These are phyloP conservation scores for Cryptosula pallasiana DNA, from an alignment of 2,888 invertebrate species.

Conservation along the genomic window DNA sequence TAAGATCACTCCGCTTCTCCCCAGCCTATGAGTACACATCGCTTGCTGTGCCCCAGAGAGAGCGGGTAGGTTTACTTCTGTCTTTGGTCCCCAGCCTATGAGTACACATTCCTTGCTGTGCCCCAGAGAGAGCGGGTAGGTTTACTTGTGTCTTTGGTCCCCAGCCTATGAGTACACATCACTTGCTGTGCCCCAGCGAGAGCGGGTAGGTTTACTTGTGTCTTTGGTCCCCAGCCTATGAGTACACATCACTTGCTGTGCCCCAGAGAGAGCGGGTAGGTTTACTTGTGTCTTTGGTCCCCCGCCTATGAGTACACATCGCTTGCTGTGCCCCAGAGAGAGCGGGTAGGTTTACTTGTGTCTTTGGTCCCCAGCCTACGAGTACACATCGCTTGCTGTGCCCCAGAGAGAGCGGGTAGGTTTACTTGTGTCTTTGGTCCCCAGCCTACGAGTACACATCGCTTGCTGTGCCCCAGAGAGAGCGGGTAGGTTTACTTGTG, in stretches of 20 bases:
- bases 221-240: slow-evolving; percentile 38
- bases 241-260: slow-evolving; percentile 47
- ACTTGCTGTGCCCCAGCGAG: slow-evolving; percentile 43
- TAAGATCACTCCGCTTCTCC: slow-evolving; percentile 39
- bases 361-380: too few species aligned
- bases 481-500: too few species aligned
- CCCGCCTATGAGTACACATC: too few species aligned
- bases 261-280: slow-evolving; percentile 45
- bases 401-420: too few species aligned
- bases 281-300: neutral
- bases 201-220: slow-evolving; percentile 37
- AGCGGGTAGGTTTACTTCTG: slow-evolving; percentile 37
- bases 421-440: too few species aligned
- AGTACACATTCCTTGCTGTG: slow-evolving; percentile 47
- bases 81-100: slow-evolving; percentile 38
- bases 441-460: too few species aligned
- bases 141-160: slow-evolving; percentile 27
- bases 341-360: too few species aligned
- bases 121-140: slow-evolving; percentile 45
- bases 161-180: slow-evolving; percentile 46
- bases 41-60: slow-evolving; percentile 43
- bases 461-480: too few species aligned
- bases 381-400: too few species aligned
- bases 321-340: too few species aligned
- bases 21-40: slow-evolving; percentile 46